Evolutionary conservation across 2,113 vertebrate genomes (phyloP).

Genomic region (Aix galericulata): DNA sequence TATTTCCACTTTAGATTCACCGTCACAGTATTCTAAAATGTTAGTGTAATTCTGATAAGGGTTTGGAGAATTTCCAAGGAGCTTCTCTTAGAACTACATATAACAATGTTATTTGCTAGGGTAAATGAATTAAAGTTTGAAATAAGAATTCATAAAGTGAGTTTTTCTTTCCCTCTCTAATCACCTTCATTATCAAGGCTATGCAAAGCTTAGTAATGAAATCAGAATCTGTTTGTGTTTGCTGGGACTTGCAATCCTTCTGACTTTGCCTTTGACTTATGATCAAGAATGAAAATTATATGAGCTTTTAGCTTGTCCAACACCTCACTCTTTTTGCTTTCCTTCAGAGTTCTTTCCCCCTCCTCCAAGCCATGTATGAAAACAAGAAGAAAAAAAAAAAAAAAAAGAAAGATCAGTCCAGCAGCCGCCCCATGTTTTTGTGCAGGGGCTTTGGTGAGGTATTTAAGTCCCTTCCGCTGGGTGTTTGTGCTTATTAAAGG

Average conservation of each 20-base stretch:
- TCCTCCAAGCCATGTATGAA: neutral
- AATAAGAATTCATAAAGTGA: neutral
- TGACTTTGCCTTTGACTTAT: neutral
- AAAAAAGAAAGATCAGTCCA: neutral
- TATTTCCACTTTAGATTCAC: neutral
- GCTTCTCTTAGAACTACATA: neutral
- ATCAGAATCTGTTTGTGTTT: neutral
- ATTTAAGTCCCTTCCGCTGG: neutral
- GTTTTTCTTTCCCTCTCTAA: neutral
- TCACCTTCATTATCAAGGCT: neutral
- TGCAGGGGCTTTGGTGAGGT: neutral
- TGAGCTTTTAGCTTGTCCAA: neutral
- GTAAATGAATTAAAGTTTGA: neutral
- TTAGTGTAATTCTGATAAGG: neutral
- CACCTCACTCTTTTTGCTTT: neutral
- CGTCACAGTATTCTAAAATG: neutral
- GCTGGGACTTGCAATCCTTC: neutral
- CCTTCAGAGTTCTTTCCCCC: neutral
- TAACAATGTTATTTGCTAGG: neutral
- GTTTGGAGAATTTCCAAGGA: neutral
- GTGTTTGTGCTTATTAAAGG: neutral
- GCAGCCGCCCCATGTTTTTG: neutral
- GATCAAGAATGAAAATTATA: neutral
- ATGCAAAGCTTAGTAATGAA: neutral
- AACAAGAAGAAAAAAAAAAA: neutral